phyloP scores from a whole-genome alignment of 2,888 invertebrate species.

The Lasiommata megera region DNA sequence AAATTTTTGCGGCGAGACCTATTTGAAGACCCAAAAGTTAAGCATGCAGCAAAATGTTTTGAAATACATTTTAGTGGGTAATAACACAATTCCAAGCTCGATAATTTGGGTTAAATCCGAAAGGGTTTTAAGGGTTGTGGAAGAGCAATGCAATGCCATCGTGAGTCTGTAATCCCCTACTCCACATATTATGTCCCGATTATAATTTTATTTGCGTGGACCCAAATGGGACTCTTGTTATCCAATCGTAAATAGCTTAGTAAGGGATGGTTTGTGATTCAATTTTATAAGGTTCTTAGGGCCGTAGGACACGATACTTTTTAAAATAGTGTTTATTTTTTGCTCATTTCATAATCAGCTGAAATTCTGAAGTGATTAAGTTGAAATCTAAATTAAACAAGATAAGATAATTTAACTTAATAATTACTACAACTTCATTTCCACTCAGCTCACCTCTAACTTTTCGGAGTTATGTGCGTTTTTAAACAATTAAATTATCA shows the following conservation, averaged over 20 bases:
- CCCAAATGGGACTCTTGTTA: slow-evolving; percentile 59
- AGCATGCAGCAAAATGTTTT: not conserved
- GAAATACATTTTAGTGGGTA: slow-evolving; percentile 20
- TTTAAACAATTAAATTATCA: too few relatives aligned
- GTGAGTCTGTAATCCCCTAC: slow-evolving; percentile 47
- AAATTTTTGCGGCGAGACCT: not conserved
- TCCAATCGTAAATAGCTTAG: slow-evolving; percentile 71
- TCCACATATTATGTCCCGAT: slow-evolving; percentile 70
- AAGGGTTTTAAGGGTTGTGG: slow-evolving; percentile 26
- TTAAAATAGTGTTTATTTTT: too few relatives aligned
- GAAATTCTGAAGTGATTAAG: too few relatives aligned
- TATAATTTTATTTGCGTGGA: slow-evolving; percentile 64
- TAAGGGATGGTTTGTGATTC: slow-evolving; percentile 67
- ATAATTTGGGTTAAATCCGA: slow-evolving; percentile 26
- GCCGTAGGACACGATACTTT: not conserved
- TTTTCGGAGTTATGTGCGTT: too few relatives aligned
- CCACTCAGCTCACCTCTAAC: too few relatives aligned
- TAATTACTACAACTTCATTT: too few relatives aligned
- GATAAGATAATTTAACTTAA: too few relatives aligned
- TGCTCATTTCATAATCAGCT: too few relatives aligned
- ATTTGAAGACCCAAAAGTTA: not conserved
- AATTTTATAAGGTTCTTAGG: slow-evolving; percentile 54
- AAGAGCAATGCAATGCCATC: slow-evolving; percentile 32
- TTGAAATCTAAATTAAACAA: too few relatives aligned
- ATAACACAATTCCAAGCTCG: slow-evolving; percentile 22